Conservation (phyloP, 2,888 invertebrate species). For the Nowickia ferox region DNA sequence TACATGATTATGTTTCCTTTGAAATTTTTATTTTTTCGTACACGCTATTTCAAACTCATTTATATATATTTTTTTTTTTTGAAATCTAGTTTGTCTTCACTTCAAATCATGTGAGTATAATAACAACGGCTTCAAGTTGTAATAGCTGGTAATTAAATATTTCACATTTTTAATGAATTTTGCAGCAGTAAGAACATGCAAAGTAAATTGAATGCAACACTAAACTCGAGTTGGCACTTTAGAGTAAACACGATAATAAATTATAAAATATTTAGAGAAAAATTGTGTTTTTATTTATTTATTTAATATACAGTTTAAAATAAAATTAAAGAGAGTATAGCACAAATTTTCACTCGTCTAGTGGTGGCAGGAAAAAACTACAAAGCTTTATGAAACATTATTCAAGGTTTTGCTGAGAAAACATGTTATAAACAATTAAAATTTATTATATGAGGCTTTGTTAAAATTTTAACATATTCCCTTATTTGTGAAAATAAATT, state of each 20-base stretch:
- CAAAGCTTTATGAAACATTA: too few species aligned
- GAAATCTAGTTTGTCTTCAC: constrained; percentile 42
- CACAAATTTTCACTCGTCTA: too few species aligned
- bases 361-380: too few species aligned
- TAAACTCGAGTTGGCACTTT: constrained; percentile 55
- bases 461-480: too few species aligned
- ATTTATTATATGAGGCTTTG: too few species aligned
- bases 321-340: too few species aligned
- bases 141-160: constrained; percentile 67
- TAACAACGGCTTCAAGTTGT: constrained; percentile 52
- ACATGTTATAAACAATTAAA: too few species aligned
- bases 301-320: too few species aligned
- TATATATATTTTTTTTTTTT: not conserved
- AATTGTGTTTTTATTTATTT: not conserved
- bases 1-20: not conserved
- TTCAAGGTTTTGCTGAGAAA: too few species aligned
- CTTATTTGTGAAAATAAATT: too few species aligned
- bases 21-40: not conserved
- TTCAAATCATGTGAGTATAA: constrained; percentile 59
- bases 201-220: constrained; percentile 18
- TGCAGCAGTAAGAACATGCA: constrained; percentile 47
- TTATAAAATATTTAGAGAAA: constrained; percentile 5
- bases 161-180: constrained; percentile 61
- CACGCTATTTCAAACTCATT: not conserved
- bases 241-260: constrained; percentile 4